Evolutionary conservation across 1,140 invertebrate genomes (phyloP), one percentile per base, ranked within the genome.

Genomic region (Leptestheria dahalacensis): DNA sequence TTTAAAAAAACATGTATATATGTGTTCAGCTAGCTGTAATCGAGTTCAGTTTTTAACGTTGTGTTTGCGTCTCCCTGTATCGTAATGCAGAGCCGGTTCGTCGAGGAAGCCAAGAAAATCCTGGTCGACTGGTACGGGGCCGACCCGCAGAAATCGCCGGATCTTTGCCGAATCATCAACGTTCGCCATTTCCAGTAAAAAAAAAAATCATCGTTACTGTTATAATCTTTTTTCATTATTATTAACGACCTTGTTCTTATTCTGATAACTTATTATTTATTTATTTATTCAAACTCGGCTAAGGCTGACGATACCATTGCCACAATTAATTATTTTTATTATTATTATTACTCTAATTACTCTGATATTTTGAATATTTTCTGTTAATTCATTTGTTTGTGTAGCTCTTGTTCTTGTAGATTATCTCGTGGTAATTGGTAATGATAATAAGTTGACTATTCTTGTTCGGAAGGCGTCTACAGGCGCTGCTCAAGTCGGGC

Each of bases 161-260:
- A 95, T 74, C 82, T 89, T 25, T 82, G 84, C 64, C 75, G 94
- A 58, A 93, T 99, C 60, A 80, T 98, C 48, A 91, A 85, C 64
- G 78, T 79, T 26, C 80, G 80, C 65, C 88, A 96, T 75, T 92
- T 85, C 67, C 72, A 78, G 79, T 81, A 66, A 74, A 75, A 9
- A 41, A 9, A 9, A 41, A 9, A 15, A 9, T 9, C 33, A 41
- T 41, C 6, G 15, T 76, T 20, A 41, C 15, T 15, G 6, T 9
- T 41, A 41, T 41, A 41, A 9, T 41, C 33, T 9, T 9, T 41
- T 41, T 20, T 20, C 6, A 20, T 20, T 10, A 4, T 50, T 6
- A 50, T 50, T 18, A 24, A 20, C 41, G n/a, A 47, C 10, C 41
- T 47, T 11, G 41, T 47, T 11, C 11, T 47, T 47, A 47, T 11